Conservation (phyloP, 1,140 invertebrate genomes). For the Drosophila subobscura region DNA sequence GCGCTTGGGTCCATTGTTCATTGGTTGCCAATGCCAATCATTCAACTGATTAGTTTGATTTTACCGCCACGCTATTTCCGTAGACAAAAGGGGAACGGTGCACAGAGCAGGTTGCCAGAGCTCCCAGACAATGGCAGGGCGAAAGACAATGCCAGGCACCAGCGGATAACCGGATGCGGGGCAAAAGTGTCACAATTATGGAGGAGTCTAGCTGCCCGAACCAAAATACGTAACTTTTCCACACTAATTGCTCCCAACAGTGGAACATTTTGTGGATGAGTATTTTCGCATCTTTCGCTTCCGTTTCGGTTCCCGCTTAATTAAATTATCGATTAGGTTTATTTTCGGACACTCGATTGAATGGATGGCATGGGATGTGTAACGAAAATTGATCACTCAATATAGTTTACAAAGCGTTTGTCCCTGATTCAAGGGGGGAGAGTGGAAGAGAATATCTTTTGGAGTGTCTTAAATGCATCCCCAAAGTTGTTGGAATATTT, state of each 20-base stretch:
- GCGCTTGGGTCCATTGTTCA: slow-evolving; percentile 59
- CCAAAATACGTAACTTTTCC: slow-evolving; percentile 26
- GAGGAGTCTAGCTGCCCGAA: slow-evolving; percentile 8
- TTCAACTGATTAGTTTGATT: slow-evolving; percentile 81
- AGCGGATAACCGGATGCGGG: slow-evolving; percentile 35
- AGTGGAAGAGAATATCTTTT: background rate
- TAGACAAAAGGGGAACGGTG: slow-evolving; percentile 47
- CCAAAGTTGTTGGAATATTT: no score
- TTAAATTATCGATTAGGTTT: slow-evolving; percentile 67
- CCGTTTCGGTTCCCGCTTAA: slow-evolving; percentile 23
- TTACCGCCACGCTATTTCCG: slow-evolving; percentile 71
- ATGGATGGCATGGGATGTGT: background rate
- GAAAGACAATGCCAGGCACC: background rate
- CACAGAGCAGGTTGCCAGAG: slow-evolving; percentile 18
- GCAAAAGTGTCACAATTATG: slow-evolving; percentile 56
- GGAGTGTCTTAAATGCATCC: background rate
- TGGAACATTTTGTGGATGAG: slow-evolving; percentile 45
- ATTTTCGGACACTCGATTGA: slow-evolving; percentile 30
- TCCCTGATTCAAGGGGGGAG: no score
- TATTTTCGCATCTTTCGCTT: slow-evolving; percentile 12
- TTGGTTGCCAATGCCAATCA: slow-evolving; percentile 67
- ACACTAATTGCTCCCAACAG: slow-evolving; percentile 59
- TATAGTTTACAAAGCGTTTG: no score
- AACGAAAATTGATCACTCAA: background rate
- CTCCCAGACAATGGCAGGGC: slow-evolving; percentile 44